These are phyloP conservation scores for Terebella lapidaria DNA, from an alignment of 2,888 invertebrate genomes.

Conservation along the genomic window DNA sequence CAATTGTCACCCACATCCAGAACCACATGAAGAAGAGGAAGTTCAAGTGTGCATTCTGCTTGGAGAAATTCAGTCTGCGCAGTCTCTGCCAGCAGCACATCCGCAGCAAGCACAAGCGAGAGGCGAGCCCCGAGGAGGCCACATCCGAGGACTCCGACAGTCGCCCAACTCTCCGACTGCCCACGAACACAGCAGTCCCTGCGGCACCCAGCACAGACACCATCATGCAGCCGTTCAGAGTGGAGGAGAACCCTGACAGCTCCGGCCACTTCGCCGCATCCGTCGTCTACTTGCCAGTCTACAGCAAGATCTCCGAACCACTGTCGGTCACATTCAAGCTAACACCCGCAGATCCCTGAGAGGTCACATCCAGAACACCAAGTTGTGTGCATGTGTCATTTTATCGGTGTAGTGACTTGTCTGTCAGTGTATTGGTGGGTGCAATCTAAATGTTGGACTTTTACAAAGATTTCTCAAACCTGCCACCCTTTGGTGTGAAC, in stretches of 20 bases:
- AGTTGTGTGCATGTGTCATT: no score
- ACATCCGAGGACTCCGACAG: neutral
- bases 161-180: constrained; percentile 17
- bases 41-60: constrained; percentile 45
- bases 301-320: constrained; percentile 77
- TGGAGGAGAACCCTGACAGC: constrained; percentile 31
- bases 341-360: constrained; percentile 61
- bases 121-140: neutral
- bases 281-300: constrained; percentile 88
- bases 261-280: constrained; percentile 72
- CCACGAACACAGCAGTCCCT: neutral
- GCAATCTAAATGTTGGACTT: no score
- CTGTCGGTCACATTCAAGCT: constrained; percentile 88
- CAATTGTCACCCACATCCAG: constrained; percentile 24
- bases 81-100: constrained; percentile 40
- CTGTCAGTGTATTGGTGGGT: no score
- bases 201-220: constrained; percentile 53
- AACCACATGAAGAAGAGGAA: constrained; percentile 49
- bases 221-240: constrained; percentile 83
- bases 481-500: neutral
- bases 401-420: no score
- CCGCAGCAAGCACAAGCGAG: constrained; percentile 20
- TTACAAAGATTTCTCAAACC: no score
- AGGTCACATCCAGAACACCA: no score
- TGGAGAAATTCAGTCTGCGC: constrained; percentile 38